A percentile compares a stretch with the other conserved stretches of the same genome.
Evolutionary conservation across 2,888 invertebrate genomes (phyloP).

Genomic region (Enchytraeus crypticus): DNA sequence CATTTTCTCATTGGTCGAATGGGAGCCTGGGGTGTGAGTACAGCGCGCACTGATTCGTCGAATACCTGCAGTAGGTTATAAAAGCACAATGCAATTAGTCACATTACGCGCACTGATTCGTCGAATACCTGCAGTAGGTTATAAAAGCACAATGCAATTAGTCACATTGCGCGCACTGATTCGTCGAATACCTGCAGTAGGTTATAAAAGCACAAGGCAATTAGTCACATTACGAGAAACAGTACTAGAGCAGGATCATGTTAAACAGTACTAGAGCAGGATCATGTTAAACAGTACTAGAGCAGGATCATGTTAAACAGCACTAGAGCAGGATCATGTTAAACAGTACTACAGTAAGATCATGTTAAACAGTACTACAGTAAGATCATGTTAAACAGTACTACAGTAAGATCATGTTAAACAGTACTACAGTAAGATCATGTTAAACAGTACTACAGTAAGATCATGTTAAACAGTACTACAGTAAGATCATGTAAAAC

Average conservation of each 20-base stretch:
- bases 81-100: too few relatives aligned
- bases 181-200: constrained; percentile 87
- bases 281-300: too few relatives aligned
- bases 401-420: too few relatives aligned
- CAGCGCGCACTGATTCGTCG: constrained; percentile 95
- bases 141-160: too few relatives aligned
- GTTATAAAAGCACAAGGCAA: too few relatives aligned
- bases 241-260: neutral
- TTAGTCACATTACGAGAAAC: too few relatives aligned
- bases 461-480: too few relatives aligned
- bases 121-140: constrained; percentile 76
- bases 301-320: neutral
- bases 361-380: neutral
- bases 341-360: neutral
- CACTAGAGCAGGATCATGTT: neutral
- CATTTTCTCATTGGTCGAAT: constrained; percentile 17
- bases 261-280: neutral
- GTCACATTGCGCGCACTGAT: constrained; percentile 91
- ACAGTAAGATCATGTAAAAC: too few relatives aligned
- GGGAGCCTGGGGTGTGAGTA: constrained; percentile 83
- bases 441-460: too few relatives aligned
- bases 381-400: too few relatives aligned
- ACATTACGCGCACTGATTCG: constrained; percentile 93
- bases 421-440: too few relatives aligned
- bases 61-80: constrained; percentile 66